These are phyloP conservation scores for Drosophila neocordata DNA, from an alignment of 1,140 invertebrate species.

Conservation along the genomic window DNA sequence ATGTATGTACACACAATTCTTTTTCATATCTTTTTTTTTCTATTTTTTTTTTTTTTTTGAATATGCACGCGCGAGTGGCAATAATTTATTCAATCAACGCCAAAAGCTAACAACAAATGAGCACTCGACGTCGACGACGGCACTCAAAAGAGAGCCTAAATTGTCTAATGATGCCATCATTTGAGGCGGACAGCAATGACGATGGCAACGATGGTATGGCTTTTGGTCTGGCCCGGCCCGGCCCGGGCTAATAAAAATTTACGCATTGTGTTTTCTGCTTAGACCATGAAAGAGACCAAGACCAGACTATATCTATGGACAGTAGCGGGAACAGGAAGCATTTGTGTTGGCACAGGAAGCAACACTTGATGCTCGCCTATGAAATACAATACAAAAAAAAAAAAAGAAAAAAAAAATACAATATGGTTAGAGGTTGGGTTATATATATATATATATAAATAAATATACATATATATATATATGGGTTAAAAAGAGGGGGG, in stretches of 20 bases:
- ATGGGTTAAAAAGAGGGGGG: not conserved
- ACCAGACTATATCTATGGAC: conserved; percentile 1
- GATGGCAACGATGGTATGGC: conserved; percentile 20
- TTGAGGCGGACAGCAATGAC: conserved; percentile 39
- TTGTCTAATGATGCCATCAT: conserved; percentile 81
- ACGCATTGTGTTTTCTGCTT: conserved; percentile 54
- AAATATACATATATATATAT: not conserved
- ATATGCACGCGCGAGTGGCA: conserved; percentile 70
- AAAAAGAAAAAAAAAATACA: conserved; percentile 24
- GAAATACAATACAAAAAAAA: conserved; percentile 39
- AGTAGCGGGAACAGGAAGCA: conserved; percentile 28
- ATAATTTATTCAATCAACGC: conserved; percentile 81
- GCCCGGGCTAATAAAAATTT: conserved; percentile 70
- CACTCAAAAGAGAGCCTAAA: conserved; percentile 65
- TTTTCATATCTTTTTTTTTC: conserved; percentile 29
- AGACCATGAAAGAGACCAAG: conserved; percentile 33
- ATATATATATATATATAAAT: not conserved
- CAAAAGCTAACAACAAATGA: conserved; percentile 50
- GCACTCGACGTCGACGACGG: conserved; percentile 41
- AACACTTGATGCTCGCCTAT: conserved; percentile 73
- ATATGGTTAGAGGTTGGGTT: conserved; percentile 21
- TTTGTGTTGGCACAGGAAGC: conserved; percentile 58
- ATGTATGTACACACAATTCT: conserved; percentile 35
- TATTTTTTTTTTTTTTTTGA: conserved; percentile 42
- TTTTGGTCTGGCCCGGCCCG: conserved; percentile 21